phyloP scores from a whole-genome alignment of 2,888 invertebrate genomes.

The Disparrhopalites patrizii region DNA sequence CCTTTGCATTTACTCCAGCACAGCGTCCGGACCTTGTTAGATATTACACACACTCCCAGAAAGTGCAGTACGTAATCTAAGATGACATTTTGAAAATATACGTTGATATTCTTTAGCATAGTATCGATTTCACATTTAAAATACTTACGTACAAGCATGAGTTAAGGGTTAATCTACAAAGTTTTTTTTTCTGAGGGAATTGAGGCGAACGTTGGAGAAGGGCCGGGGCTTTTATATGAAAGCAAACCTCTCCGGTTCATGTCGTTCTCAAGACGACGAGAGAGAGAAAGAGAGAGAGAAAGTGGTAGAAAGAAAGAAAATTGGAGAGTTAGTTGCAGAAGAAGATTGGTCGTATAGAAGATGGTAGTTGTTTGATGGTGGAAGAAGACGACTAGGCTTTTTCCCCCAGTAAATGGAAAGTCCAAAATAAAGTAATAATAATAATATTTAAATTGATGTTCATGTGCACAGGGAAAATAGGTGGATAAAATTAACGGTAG shows the following conservation, averaged over 20 bases:
- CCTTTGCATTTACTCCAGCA: no score
- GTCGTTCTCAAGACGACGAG: no score
- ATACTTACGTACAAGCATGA: slow-evolving; percentile 1
- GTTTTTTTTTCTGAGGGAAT: not conserved
- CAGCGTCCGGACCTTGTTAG: no score
- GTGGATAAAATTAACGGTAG: slow-evolving; percentile 23
- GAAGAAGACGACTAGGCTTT: not conserved
- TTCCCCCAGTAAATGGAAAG: slow-evolving; percentile 5
- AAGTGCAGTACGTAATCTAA: no score
- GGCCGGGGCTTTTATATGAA: no score
- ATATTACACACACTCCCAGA: no score
- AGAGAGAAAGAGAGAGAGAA: no score
- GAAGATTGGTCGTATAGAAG: not conserved
- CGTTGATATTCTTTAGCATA: not conserved
- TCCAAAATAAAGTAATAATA: slow-evolving; percentile 18
- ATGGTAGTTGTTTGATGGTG: not conserved
- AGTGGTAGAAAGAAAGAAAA: no score
- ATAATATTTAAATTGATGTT: slow-evolving; percentile 27
- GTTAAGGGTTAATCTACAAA: slow-evolving; percentile 1
- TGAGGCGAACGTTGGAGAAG: not conserved
- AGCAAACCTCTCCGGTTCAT: no score
- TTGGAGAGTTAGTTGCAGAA: no score
- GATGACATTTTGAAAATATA: slow-evolving; percentile 9
- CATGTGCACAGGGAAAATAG: slow-evolving; percentile 25
- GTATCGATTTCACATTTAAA: slow-evolving; percentile 3